A percentile compares a stretch with the other conserved stretches of the same genome.
Evolutionary conservation across 2,888 invertebrate genomes (phyloP).

Genomic region (Rapana venosa): DNA sequence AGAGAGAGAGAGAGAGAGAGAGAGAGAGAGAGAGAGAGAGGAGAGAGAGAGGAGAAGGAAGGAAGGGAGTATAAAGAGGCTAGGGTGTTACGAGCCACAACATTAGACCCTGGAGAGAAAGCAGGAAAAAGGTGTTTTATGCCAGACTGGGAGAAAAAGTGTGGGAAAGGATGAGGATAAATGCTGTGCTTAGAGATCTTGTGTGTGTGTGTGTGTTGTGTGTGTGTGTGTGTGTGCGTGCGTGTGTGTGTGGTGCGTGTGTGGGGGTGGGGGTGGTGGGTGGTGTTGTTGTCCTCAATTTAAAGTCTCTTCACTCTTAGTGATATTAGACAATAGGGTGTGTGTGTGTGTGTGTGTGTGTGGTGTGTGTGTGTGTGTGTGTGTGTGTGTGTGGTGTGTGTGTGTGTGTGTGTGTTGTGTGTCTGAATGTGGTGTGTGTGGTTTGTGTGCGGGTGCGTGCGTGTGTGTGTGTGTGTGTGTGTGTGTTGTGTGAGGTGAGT

Average conservation of each 20-base stretch:
- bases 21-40: neutral
- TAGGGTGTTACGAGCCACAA: neutral
- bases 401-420: neutral
- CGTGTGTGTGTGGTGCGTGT: too few species aligned
- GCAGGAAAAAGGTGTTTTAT: neutral
- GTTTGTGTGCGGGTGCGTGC: neutral
- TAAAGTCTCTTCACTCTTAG: too few species aligned
- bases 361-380: too few species aligned
- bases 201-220: neutral
- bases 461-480: neutral
- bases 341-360: too few species aligned
- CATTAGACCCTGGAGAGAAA: neutral
- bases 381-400: neutral
- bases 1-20: neutral
- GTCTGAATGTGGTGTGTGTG: neutral
- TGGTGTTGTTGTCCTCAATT: too few species aligned
- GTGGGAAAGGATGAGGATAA: neutral
- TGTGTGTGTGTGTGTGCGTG: too few species aligned
- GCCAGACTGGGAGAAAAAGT: neutral
- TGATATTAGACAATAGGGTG: too few species aligned
- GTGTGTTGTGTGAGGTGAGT: neutral
- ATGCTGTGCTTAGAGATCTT: neutral
- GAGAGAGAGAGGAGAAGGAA: neutral
- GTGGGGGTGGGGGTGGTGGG: too few species aligned
- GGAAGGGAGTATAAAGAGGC: neutral